phyloP scores from a whole-genome alignment of 2,888 invertebrate species.

The Corythucha ciliata region DNA sequence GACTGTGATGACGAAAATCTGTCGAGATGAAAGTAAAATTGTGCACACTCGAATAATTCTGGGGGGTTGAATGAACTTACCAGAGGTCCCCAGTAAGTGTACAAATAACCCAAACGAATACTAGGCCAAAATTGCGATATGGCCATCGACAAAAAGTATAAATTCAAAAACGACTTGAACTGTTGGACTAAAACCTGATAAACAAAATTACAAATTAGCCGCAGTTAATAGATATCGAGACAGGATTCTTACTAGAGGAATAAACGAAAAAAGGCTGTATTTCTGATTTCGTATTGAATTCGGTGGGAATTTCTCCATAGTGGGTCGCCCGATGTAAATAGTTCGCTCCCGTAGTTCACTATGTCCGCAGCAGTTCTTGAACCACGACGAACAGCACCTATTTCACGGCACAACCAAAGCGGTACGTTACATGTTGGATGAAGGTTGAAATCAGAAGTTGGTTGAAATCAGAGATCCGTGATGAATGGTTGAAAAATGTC shows the following conservation, averaged over 20 bases:
- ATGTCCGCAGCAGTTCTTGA: constrained; percentile 56
- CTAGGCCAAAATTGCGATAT: constrained; percentile 95
- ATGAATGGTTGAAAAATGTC: too few relatives aligned
- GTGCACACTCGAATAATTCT: not conserved
- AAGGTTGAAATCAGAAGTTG: not conserved
- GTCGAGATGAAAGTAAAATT: not conserved
- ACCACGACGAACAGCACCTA: constrained; percentile 50
- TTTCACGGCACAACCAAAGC: not conserved
- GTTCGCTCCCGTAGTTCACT: constrained; percentile 66
- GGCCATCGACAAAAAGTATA: constrained; percentile 98
- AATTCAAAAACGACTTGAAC: constrained; percentile 96
- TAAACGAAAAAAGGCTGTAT: constrained; percentile 85
- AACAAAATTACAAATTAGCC: too few relatives aligned
- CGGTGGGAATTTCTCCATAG: constrained; percentile 75
- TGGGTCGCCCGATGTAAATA: constrained; percentile 65
- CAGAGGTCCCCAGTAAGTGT: constrained; percentile 99
- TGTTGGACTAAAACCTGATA: constrained; percentile 84
- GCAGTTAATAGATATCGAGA: too few relatives aligned
- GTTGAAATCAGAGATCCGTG: not conserved
- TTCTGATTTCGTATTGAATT: constrained; percentile 98
- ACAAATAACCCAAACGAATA: constrained; percentile 90
- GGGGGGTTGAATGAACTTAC: constrained; percentile 9
- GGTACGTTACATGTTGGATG: not conserved
- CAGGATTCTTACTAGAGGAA: constrained; percentile 56
- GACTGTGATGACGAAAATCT: constrained; percentile 86